These are phyloP conservation scores for Cerceris ruficornis DNA, from an alignment of 2,888 invertebrate genomes.

Conservation along the genomic window DNA sequence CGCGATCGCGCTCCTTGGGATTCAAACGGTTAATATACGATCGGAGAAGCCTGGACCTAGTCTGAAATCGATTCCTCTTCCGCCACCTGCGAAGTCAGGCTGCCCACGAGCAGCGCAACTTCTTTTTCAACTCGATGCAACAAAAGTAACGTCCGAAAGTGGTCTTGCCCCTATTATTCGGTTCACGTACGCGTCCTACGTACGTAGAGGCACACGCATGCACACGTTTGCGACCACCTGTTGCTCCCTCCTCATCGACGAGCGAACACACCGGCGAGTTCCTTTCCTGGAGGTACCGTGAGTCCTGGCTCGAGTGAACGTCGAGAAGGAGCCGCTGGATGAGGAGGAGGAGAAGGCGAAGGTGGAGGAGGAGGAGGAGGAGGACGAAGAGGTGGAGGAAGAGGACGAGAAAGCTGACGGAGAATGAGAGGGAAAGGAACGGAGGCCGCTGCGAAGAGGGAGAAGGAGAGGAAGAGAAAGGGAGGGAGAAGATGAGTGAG, in stretches of 20 bases:
- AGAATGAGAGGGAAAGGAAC: neutral
- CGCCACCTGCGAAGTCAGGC: no score
- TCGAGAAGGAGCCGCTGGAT: constrained; percentile 27
- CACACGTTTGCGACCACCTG: constrained; percentile 72
- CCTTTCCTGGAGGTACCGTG: constrained; percentile 61
- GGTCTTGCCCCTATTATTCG: constrained; percentile 58
- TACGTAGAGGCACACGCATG: neutral
- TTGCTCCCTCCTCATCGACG: constrained; percentile 65
- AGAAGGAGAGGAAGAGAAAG: constrained; percentile 36
- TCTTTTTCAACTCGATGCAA: no score
- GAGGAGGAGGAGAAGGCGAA: constrained; percentile 10
- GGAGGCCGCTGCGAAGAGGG: constrained; percentile 29
- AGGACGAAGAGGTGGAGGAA: neutral
- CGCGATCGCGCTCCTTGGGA: no score
- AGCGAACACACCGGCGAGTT: constrained; percentile 42
- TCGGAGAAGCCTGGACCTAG: no score
- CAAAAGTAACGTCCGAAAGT: no score
- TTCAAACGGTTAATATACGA: no score
- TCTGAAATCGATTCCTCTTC: no score
- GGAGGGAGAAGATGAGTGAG: constrained; percentile 67
- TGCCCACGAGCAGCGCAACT: no score
- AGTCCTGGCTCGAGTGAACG: constrained; percentile 49
- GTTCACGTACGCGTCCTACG: constrained; percentile 46
- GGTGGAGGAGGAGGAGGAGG: constrained; percentile 22
- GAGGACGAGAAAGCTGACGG: neutral